phyloP scores from a whole-genome alignment of 2,888 invertebrate species.

The Pachycephus smyrnensis region DNA sequence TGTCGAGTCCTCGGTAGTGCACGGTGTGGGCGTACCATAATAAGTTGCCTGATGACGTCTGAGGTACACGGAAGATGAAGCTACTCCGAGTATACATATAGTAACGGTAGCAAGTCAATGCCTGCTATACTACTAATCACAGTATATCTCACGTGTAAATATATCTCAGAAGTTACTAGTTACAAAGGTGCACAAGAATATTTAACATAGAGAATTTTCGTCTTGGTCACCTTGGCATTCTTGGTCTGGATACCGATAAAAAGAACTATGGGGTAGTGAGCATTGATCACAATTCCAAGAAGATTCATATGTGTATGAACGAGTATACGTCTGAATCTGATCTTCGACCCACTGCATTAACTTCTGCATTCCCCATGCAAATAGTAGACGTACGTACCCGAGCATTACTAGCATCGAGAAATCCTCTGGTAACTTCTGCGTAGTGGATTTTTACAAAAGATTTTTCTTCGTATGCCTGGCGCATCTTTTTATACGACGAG shows the following conservation, averaged over 20 bases:
- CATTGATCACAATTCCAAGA: background rate
- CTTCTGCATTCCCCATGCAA: background rate
- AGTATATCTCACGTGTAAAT: background rate
- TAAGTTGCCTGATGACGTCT: constrained; percentile 4
- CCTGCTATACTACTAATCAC: background rate
- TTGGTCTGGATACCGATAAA: background rate
- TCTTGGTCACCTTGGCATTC: background rate
- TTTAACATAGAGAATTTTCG: background rate
- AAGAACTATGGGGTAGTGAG: background rate
- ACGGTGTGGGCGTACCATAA: constrained; percentile 25
- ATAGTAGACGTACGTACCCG: background rate
- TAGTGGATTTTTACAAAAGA: background rate
- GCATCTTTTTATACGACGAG: background rate
- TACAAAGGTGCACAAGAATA: background rate
- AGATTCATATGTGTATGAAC: background rate
- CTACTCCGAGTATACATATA: background rate
- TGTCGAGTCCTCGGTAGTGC: constrained; percentile 11
- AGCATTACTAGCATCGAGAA: background rate
- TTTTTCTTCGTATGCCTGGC: background rate
- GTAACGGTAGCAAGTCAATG: background rate
- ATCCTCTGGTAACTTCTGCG: background rate
- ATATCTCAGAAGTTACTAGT: background rate
- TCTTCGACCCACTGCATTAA: background rate
- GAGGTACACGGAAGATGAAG: constrained; percentile 3
- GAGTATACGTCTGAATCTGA: background rate